Base-by-base conservation (phyloP, 2,888 invertebrate species). In the Rhagophthalmus giganteus region DNA sequence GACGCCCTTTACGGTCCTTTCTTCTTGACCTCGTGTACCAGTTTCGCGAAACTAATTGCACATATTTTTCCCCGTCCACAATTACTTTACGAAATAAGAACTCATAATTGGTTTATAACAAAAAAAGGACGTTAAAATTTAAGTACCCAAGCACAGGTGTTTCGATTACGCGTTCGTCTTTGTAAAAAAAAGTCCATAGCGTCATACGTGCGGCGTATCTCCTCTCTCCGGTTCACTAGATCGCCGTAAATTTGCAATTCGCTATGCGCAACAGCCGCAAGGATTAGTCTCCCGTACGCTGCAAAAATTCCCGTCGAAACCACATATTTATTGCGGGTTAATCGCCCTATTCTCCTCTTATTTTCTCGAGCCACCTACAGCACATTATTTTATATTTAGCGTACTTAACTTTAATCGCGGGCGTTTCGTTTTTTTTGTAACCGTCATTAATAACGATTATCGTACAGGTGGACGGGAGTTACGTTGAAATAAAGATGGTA, bases 291-390 rank as follows among this genome's bases (percentile, higher is more conserved):
- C 15, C 48, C 9, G 31, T 48, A 53, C 52, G 44, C 39, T 44
- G 46, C 37, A 51, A 59, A 55, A 57, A 55, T 54, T 35, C 40
- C 49, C 46, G 46, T 55, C 57, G 57, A 55, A 63, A 62, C 53
- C 62, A 45, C 54, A 59, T 63, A 67, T 67, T 66, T 65, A 67
- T 65, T 59, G 52, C 61, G 35, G 57, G 58, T 58, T 66, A 67
- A 66, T 67, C 64, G 64, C 64, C 65, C 10, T 65, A 65, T 65
- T 63, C 61, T 59, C 61, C 37, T 61, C 61, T 61, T 60, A 59
- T 58, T 65, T 64, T 57, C 59, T 49, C 39, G 56, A 58, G 54
- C 65, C 65, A 64, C 66, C 65, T 67, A 66, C 64, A 57, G 63
- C 57, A 60, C 58, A 62, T 64, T 66, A 66, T 62, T 64, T 61